A percentile compares a stretch with the other conserved stretches of the same genome.
Evolutionary conservation across 2,113 vertebrate genomes (phyloP).

Genomic region (Urocolius indicus): DNA sequence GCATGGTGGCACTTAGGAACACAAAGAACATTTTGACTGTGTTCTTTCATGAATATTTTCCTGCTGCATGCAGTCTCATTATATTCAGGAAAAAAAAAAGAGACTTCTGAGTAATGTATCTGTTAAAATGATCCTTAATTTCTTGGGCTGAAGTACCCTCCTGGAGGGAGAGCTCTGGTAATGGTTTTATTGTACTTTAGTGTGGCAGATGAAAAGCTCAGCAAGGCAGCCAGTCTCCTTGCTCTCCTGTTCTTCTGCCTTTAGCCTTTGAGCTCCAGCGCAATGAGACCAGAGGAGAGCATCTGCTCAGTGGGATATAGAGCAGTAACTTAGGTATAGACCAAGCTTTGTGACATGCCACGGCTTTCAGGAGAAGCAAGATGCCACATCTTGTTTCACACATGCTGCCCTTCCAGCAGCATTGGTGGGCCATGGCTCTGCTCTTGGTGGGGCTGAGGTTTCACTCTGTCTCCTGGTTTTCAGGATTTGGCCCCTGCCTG

Average conservation of each 20-base stretch:
- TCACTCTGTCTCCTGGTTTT: not conserved
- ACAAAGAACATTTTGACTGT: not conserved
- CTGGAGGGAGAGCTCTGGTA: not conserved
- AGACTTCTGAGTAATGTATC: not conserved
- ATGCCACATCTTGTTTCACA: not conserved
- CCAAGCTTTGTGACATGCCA: not conserved
- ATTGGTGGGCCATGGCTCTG: not conserved
- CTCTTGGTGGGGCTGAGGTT: not conserved
- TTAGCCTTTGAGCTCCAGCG: not conserved
- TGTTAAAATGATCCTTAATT: not conserved
- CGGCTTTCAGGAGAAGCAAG: not conserved
- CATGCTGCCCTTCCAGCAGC: not conserved
- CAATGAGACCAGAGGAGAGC: not conserved
- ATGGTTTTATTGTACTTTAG: not conserved
- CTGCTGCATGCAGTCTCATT: not conserved
- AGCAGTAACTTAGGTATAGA: not conserved
- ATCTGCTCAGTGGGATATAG: not conserved
- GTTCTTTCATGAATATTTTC: not conserved
- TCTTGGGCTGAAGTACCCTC: not conserved
- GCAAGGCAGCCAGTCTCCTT: not conserved
- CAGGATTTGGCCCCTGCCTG: not conserved
- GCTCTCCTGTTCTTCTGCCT: not conserved
- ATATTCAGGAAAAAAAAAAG: not conserved
- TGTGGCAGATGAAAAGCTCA: not conserved
- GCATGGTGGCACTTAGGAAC: not conserved